These are phyloP conservation scores for Bembecia ichneumoniformis DNA, from an alignment of 2,888 invertebrate species.

Conservation along the genomic window DNA sequence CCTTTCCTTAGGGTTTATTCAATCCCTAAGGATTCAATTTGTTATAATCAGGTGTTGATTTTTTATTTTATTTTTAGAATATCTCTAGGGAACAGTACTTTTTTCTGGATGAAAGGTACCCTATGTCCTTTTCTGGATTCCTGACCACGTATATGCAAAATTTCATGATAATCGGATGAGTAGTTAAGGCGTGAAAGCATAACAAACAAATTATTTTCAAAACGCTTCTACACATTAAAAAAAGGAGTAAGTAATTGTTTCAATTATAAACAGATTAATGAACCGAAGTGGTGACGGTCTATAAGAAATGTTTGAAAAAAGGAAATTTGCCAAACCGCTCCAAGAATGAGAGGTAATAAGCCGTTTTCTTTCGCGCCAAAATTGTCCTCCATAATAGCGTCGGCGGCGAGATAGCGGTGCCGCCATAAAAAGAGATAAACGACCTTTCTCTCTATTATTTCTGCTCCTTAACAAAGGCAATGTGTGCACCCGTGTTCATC, in stretches of 20 bases:
- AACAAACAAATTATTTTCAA: no score
- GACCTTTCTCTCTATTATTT: slow-evolving; percentile 72
- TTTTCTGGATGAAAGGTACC: no score
- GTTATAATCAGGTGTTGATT: no score
- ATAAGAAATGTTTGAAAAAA: slow-evolving; percentile 18
- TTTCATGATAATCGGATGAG: no score
- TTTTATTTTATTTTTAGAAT: no score
- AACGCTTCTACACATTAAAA: not conserved
- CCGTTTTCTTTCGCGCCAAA: slow-evolving; percentile 73
- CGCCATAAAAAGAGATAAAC: slow-evolving; percentile 73
- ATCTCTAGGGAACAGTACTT: no score
- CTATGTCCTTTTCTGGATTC: no score
- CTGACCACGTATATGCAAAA: no score
- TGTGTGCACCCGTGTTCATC: slow-evolving; percentile 66
- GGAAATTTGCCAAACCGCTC: slow-evolving; percentile 42
- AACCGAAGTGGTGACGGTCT: not conserved
- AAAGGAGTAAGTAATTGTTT: not conserved
- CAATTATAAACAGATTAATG: not conserved
- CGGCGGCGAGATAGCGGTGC: slow-evolving; percentile 63
- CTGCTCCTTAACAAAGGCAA: slow-evolving; percentile 69
- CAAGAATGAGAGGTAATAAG: slow-evolving; percentile 70
- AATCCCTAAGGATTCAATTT: no score
- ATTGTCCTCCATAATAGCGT: slow-evolving; percentile 71
- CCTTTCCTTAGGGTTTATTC: no score
- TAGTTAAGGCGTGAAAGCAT: no score